phyloP scores from a whole-genome alignment of 2,113 vertebrate genomes.

The Potamarius usumacintae region DNA sequence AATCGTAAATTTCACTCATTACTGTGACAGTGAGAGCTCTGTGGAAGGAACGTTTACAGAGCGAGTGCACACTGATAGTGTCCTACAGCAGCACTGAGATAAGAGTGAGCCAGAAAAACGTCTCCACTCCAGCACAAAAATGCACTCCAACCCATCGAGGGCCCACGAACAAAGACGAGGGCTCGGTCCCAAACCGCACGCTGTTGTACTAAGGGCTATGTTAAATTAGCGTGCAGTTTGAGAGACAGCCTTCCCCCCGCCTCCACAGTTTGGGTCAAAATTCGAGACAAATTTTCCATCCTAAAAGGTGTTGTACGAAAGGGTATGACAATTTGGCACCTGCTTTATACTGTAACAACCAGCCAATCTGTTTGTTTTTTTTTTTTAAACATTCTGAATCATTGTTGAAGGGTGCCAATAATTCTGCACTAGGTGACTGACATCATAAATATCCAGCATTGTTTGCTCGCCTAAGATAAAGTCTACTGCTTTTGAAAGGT shows the following conservation, averaged over 20 bases:
- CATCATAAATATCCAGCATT: background rate
- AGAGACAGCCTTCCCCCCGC: background rate
- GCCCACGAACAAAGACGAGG: background rate
- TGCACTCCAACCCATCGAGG: background rate
- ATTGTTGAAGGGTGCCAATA: background rate
- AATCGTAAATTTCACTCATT: slow-evolving; percentile 65
- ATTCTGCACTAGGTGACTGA: background rate
- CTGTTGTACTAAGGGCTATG: no score
- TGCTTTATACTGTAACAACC: no score
- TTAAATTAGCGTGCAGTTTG: background rate
- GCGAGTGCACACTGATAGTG: slow-evolving; percentile 62
- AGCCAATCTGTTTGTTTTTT: background rate
- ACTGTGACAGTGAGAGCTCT: slow-evolving; percentile 62
- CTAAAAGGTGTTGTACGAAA: background rate
- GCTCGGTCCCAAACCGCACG: background rate
- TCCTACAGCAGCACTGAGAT: slow-evolving; percentile 58
- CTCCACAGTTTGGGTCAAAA: no score
- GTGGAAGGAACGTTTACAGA: slow-evolving; percentile 61
- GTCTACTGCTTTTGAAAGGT: background rate
- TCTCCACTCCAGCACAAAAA: slow-evolving; percentile 54
- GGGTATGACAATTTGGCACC: background rate
- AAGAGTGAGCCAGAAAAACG: slow-evolving; percentile 58
- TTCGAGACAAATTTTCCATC: background rate
- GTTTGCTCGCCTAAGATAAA: background rate
- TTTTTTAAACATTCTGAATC: background rate